Conservation (phyloP, 2,888 invertebrate genomes). For the Monochamus alternatus region DNA sequence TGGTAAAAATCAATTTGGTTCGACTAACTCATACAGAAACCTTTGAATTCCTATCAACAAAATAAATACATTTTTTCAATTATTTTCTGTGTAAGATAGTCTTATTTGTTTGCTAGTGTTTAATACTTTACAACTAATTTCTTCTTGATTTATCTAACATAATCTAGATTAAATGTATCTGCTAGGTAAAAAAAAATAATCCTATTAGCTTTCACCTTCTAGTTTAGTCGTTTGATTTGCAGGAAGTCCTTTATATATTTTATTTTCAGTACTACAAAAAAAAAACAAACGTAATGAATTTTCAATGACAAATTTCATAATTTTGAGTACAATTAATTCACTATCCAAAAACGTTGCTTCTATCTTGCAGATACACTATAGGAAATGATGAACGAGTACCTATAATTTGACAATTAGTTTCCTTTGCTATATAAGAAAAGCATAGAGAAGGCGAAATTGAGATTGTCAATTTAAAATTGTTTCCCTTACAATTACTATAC, state of each 20-base stretch:
- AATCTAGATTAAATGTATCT: conserved; percentile 20
- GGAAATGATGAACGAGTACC: conserved; percentile 11
- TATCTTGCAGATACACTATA: conserved; percentile 23
- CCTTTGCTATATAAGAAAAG: conserved; percentile 46
- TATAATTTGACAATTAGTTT: conserved; percentile 36
- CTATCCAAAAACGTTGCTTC: background rate
- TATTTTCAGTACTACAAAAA: background rate
- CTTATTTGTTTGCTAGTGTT: conserved; percentile 33
- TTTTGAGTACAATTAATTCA: background rate
- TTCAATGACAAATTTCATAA: background rate
- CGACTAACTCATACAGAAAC: conserved; percentile 47
- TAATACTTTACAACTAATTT: conserved; percentile 23
- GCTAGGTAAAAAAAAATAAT: background rate
- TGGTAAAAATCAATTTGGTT: conserved; percentile 44
- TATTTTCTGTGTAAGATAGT: conserved; percentile 48
- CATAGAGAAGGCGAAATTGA: conserved; percentile 56
- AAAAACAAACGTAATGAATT: background rate
- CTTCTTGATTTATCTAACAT: conserved; percentile 15
- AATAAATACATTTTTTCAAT: conserved; percentile 33
- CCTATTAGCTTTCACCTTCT: too few species aligned
- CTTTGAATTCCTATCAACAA: conserved; percentile 34
- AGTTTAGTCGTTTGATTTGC: too few species aligned
- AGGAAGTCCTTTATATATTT: too few species aligned
- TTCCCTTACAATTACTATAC: conserved; percentile 48
- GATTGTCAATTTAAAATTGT: conserved; percentile 58